phyloP scores from a whole-genome alignment of 2,888 invertebrate species.

The Rhaphigaster nebulosa region DNA sequence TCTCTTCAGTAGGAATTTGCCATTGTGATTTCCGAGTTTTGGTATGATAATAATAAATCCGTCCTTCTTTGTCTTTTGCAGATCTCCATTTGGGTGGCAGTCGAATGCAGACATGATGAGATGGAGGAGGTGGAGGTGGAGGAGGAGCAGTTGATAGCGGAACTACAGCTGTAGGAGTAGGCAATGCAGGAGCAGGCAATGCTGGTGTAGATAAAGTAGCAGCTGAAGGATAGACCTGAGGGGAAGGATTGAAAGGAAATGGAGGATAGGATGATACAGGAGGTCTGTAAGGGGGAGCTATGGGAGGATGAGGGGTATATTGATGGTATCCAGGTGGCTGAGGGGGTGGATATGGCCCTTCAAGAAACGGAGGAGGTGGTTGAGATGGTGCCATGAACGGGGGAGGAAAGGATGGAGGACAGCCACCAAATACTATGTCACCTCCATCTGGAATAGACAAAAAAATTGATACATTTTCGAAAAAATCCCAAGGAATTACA shows the following conservation, averaged over 20 bases:
- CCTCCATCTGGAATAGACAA: slow-evolving; percentile 59
- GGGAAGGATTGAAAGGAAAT: slow-evolving; percentile 60
- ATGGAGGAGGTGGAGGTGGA: slow-evolving; percentile 62
- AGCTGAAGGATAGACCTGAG: slow-evolving; percentile 60
- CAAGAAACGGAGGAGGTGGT: slow-evolving; percentile 66
- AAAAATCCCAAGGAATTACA: neutral
- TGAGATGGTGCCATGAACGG: slow-evolving; percentile 62
- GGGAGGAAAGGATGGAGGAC: slow-evolving; percentile 64
- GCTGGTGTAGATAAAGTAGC: slow-evolving; percentile 64
- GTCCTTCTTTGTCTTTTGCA: slow-evolving; percentile 84
- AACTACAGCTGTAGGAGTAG: slow-evolving; percentile 23
- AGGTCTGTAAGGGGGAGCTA: slow-evolving; percentile 56
- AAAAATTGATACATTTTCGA: neutral
- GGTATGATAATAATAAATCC: slow-evolving; percentile 92
- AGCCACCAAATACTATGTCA: slow-evolving; percentile 60
- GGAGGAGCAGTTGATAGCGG: slow-evolving; percentile 52
- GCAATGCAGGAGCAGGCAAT: slow-evolving; percentile 51
- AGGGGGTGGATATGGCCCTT: slow-evolving; percentile 33
- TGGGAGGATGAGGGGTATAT: slow-evolving; percentile 51
- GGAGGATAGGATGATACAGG: slow-evolving; percentile 58
- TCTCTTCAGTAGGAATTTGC: slow-evolving; percentile 69
- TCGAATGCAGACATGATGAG: slow-evolving; percentile 71
- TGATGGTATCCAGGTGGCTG: slow-evolving; percentile 54
- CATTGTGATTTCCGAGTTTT: slow-evolving; percentile 84
- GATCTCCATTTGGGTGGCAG: slow-evolving; percentile 91